Conservation (phyloP, 2,113 vertebrate species). For the Podarcis muralis region DNA sequence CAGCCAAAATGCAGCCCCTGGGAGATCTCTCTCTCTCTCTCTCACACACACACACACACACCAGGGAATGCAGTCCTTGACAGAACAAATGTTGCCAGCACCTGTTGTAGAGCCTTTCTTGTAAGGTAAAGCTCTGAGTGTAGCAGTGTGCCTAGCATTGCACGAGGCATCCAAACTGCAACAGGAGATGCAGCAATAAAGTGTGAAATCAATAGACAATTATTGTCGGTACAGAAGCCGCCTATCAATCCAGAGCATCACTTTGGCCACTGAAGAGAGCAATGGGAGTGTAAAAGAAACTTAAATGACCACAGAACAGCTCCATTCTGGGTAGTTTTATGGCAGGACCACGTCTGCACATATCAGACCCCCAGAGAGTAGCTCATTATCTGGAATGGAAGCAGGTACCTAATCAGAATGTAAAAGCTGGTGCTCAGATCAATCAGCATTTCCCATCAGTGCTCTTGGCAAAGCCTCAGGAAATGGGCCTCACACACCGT, state of each 20-base stretch:
- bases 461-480: neutral
- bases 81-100: too few relatives aligned
- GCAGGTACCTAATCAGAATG: neutral
- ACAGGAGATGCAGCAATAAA: conserved; percentile 4
- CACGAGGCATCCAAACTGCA: neutral
- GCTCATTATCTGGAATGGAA: neutral
- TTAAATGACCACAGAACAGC: neutral
- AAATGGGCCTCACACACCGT: neutral
- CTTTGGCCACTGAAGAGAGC: neutral
- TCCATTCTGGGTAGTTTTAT: neutral
- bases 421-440: neutral
- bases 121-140: neutral
- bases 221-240: neutral
- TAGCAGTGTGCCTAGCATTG: neutral
- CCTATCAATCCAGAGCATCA: neutral
- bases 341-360: neutral
- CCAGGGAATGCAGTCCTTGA: neutral
- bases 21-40: neutral
- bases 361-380: neutral
- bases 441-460: neutral
- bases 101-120: neutral
- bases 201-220: conserved; percentile 15
- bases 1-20: neutral
- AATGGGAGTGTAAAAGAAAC: neutral
- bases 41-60: too few relatives aligned